Evolutionary conservation across 2,113 vertebrate species (phyloP).

Genomic region (Gopherus flavomarginatus): DNA sequence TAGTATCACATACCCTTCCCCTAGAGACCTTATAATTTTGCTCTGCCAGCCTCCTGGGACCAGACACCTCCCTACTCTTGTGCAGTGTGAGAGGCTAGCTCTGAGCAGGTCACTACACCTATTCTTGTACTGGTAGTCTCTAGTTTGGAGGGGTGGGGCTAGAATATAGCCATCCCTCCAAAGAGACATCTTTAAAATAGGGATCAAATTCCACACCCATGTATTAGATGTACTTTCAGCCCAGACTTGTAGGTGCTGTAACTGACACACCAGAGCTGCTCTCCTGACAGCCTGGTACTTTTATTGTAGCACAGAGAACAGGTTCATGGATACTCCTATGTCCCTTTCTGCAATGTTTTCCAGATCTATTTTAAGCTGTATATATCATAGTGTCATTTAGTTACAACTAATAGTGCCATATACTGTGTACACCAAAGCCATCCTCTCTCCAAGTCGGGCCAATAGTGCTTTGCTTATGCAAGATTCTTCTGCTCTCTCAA

Average conservation of each 20-base stretch:
- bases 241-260: background rate
- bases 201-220: background rate
- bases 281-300: background rate
- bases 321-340: background rate
- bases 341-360: background rate
- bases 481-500: background rate
- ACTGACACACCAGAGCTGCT: background rate
- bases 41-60: background rate
- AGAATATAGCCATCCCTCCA: background rate
- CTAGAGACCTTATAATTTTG: background rate
- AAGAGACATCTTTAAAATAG: background rate
- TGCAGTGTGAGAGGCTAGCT: background rate
- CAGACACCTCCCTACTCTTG: background rate
- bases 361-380: background rate
- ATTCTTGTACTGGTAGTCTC: background rate
- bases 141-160: background rate
- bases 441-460: background rate
- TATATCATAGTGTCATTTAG: background rate
- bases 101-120: background rate
- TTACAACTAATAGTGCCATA: background rate
- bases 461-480: background rate
- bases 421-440: background rate
- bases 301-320: background rate
- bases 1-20: background rate
- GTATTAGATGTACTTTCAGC: background rate